Evolutionary conservation across 2,888 invertebrate species (phyloP).

Genomic region (Drosophila greeni): DNA sequence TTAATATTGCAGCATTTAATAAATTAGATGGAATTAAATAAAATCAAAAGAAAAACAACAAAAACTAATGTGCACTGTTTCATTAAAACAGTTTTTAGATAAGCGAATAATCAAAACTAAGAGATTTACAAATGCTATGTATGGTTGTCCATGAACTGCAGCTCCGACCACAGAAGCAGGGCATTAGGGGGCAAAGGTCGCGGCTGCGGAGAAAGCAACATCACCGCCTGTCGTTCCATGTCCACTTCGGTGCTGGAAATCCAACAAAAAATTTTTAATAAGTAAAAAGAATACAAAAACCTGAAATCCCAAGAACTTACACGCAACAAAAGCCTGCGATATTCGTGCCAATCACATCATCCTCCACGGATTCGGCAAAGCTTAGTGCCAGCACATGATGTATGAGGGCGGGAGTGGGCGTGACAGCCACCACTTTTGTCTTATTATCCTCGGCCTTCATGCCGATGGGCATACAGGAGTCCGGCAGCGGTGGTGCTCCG

Average conservation of each 20-base stretch:
- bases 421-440: constrained; percentile 91
- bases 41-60: background rate
- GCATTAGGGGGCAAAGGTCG: constrained; percentile 95
- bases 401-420: constrained; percentile 86
- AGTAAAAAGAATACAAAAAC: too few relatives aligned
- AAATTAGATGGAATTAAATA: too few relatives aligned
- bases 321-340: constrained; percentile 94
- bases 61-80: background rate
- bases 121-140: constrained; percentile 48
- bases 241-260: constrained; percentile 91
- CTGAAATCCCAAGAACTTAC: constrained; percentile 81
- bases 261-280: background rate
- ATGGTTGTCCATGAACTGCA: constrained; percentile 97
- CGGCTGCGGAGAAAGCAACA: constrained; percentile 95
- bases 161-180: constrained; percentile 90
- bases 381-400: constrained; percentile 95
- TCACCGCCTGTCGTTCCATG: constrained; percentile 90
- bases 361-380: constrained; percentile 89
- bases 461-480: constrained; percentile 97
- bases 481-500: constrained; percentile 94
- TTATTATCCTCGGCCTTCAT: constrained; percentile 94
- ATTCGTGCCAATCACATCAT: constrained; percentile 92
- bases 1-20: background rate
- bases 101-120: background rate
- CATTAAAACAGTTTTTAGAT: background rate